Evolutionary conservation across 2,797 vertebrate species (phyloP), one percentile per base, ranked within the genome.

Genomic region (Xenops minutus): DNA sequence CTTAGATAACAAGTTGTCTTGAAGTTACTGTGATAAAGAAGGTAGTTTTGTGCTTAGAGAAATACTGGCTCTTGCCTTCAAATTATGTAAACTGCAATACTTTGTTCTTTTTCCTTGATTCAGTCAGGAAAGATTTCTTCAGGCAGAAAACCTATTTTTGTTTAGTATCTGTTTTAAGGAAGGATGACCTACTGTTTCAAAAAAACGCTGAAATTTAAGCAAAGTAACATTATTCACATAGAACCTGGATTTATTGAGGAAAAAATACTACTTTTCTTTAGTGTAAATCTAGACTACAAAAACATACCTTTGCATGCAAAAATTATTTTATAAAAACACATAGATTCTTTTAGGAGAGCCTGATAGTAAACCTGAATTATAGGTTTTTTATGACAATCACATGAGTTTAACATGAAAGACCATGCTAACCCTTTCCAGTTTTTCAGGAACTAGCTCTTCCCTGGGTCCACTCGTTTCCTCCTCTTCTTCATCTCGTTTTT

Each of bases 371-470:
- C 9, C 6, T 2, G 0, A 16, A 34, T 51, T 62, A 59, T 0
- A 69, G 4, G 21, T 4, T 77, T 74, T 59, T 80, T 18, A 77
- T 27, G 36, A 67, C 16, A 39, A 74, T n/a, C 52, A 34, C 4
- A 39, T 9, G 26, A 92, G 89, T 86, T 81, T 52, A 91, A 92
- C 14, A 54, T 43, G 51, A 94, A 74, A 87, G n/a, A 55, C 14
- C 36, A 85, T 48, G 51, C 97, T 95, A 92, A 98, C 98, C 97
- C 97, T 97, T 98, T 98, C 98, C 96, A 98, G 96, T 97, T 98
- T 98, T 95, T 98, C 98, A 95, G 98, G 98, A 81, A 97, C 69
- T 77, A 98, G 94, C 49, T 98, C 98, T 96, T 98, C 98, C 93
- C 97, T 98, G 23, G 97, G 95, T 39, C 97, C 97, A 95, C 97